Evolutionary conservation across 2,888 invertebrate species (phyloP), one percentile per base, ranked within the genome.

Genomic region (Lasioglossum marginatum): DNA sequence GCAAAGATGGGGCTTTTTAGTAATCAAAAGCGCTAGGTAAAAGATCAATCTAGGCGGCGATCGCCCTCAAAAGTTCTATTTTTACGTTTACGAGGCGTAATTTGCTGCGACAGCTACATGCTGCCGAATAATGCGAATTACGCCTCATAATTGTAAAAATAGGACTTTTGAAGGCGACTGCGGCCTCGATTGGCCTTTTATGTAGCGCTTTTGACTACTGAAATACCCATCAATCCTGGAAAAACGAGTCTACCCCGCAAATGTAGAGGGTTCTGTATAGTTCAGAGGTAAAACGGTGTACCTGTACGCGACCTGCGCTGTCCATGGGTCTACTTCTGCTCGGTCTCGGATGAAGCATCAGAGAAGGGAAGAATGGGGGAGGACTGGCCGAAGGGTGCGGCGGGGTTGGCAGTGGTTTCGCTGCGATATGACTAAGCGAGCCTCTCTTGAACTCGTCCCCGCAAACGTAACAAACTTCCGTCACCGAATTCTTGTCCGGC

Each of bases 401-500:
- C 86, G 95, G 95, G 76, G 95, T 95, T 81, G 95, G 94, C 90
- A 96, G 93, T 89, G 96, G 96, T 92, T 96, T 96, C 40, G 96
- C 96, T 83, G 96, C 96, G 77, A 97, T 96, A 91, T 97, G 97
- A 93, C 97, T 97, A 45, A 98, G 96, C 88, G 98, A 97, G 88
- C 98, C 98, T 82, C 98, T 97, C 90, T 97, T 97, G 95, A 97
- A 98, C 95, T 98, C 98, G 94, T 98, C 98, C 34, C 98, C 98
- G 95, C 98, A 98, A 27, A 98, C 97, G 95, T 98, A 98, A 95
- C 98, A 98, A 78, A 98, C 98, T 95, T 98, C 98, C 37, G 98
- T 98, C 91, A 97, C 97, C 23, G 98, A 97, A 96, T 98, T 98
- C 96, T 98, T 98, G 95, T 98, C 98, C 19, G 98, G 98, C 98